phyloP scores from a whole-genome alignment of 2,888 invertebrate species.

The Drosophila kanekoi region DNA sequence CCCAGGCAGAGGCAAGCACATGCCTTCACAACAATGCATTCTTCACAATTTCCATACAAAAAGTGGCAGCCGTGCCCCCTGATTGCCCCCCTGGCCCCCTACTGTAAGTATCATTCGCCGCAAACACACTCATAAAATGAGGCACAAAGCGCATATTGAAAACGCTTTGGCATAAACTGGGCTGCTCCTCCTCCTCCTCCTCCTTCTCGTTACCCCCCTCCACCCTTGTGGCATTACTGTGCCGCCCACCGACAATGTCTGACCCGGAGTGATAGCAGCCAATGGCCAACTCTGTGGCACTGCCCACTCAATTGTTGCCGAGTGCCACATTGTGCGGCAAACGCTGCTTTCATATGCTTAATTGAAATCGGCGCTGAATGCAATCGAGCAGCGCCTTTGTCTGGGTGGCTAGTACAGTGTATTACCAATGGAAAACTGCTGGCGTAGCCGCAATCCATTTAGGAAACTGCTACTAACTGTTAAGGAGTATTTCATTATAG shows the following conservation, averaged over 20 bases:
- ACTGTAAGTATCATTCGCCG: no score
- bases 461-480: neutral
- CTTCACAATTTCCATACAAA: constrained; percentile 19
- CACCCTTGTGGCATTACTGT: neutral
- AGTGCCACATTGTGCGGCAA: constrained; percentile 40
- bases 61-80: neutral
- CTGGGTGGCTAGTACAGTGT: no score
- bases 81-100: no score
- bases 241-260: constrained; percentile 22
- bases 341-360: constrained; percentile 48
- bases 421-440: constrained; percentile 12
- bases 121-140: constrained; percentile 23
- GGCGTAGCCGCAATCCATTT: constrained; percentile 14
- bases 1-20: constrained; percentile 5
- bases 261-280: constrained; percentile 26
- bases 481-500: constrained; percentile 11
- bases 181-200: neutral
- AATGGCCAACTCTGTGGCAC: constrained; percentile 24
- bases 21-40: constrained; percentile 16
- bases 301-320: constrained; percentile 34
- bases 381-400: constrained; percentile 3
- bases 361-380: constrained; percentile 51
- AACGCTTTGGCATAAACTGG: constrained; percentile 39
- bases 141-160: constrained; percentile 45
- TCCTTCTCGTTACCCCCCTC: neutral